Base-by-base conservation (phyloP, 2,888 invertebrate species). In the Odontocolon sp. region DNA sequence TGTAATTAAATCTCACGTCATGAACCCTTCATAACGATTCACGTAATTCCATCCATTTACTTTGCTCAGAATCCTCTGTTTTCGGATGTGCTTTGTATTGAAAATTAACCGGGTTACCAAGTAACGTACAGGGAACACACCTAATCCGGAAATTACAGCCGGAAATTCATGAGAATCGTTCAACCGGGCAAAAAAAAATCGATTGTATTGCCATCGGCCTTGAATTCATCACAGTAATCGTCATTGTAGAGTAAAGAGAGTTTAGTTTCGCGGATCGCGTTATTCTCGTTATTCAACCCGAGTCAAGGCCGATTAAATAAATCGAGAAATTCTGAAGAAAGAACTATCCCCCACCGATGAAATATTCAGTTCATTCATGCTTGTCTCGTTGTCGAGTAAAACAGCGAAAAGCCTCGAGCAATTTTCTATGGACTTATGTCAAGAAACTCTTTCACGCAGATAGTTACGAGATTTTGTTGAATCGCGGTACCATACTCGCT, bases 141-240 rank as follows among this genome's bases (percentile, higher is more conserved):
- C 72, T 68, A 64, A 77, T 72, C 28, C 75, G 76, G 56, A 71
- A 67, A 63, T 54, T 61, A 38, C 59, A 50, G 61, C 68, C 71
- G 77, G 72, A 77, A 71, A 64, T 77, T 68, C 71, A 72, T 77
- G 77, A 56, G 77, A 77, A 72, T 40, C 63, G 36, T 63, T 71
- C 14, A 56, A 67, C 50, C 63, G 69, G 63, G 26, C 42, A 18
- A n/a, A 54, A 16, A 2, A 36, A 9, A 8, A 4, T 31, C 6
- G 1, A 18, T 6, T 21, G 45, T 33, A 63, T 63, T 63, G 63
- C 47, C 45, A 23, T 63, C 47, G 63, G n/a, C 63, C 63, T 63
- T 63, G 63, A 21, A 63, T 47, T 63, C 9, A 9, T 33, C 21
- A 3, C 21, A 11, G 45, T 3, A n/a, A 9, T 63, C 23, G 36